Evolutionary conservation across 2,888 invertebrate species (phyloP).

Genomic region (Limnephilus marmoratus): DNA sequence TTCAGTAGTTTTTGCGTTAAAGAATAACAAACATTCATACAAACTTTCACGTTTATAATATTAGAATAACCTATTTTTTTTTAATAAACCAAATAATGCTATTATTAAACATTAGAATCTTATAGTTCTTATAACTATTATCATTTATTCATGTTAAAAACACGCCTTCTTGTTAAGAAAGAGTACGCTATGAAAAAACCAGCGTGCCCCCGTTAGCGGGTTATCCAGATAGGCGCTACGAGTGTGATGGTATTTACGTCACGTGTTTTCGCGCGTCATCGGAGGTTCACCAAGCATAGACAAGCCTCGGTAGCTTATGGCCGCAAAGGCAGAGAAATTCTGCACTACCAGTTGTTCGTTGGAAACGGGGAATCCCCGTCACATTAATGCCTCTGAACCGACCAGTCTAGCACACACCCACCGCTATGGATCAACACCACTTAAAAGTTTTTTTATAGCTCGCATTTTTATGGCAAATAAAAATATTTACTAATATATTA

Average conservation of each 20-base stretch:
- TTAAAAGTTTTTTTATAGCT: not conserved
- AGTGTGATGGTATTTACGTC: not conserved
- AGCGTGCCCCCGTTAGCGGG: too few relatives aligned
- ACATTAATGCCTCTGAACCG: not conserved
- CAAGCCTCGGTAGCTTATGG: not conserved
- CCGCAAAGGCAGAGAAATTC: not conserved
- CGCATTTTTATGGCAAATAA: not conserved
- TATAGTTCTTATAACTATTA: too few relatives aligned
- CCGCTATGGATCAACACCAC: not conserved
- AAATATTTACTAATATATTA: not conserved
- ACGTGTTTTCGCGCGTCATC: not conserved
- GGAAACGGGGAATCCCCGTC: not conserved
- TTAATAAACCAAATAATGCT: too few relatives aligned
- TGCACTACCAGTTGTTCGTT: not conserved
- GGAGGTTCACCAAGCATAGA: not conserved
- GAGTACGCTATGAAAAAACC: not conserved
- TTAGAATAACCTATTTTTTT: too few relatives aligned
- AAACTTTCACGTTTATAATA: too few relatives aligned
- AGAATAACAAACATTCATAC: too few relatives aligned
- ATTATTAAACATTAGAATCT: too few relatives aligned
- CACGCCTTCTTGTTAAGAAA: not conserved
- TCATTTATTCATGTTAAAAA: not conserved
- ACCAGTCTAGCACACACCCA: not conserved
- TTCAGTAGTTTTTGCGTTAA: too few relatives aligned
- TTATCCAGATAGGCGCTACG: not conserved